These are phyloP conservation scores for Sepioteuthis lessoniana DNA, from an alignment of 2,888 invertebrate genomes.

Conservation along the genomic window DNA sequence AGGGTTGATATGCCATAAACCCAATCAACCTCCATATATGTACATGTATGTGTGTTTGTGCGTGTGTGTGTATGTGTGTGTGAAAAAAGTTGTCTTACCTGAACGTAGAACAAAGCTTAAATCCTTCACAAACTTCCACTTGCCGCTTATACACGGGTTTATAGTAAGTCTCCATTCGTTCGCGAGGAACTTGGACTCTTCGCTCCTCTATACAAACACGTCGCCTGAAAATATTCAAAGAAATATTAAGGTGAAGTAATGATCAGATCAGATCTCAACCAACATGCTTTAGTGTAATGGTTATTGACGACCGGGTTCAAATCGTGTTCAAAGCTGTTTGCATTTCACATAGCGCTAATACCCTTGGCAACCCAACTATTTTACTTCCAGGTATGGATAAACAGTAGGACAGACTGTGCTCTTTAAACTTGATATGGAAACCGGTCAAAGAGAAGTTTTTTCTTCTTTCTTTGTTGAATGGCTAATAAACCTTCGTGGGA, in stretches of 20 bases:
- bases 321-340: too few species aligned
- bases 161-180: conserved; percentile 24
- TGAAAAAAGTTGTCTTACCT: neutral
- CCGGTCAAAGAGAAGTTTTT: too few species aligned
- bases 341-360: too few species aligned
- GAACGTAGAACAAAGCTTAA: conserved; percentile 35
- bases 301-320: too few species aligned
- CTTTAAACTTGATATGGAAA: too few species aligned
- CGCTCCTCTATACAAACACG: conserved; percentile 38
- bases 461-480: too few species aligned
- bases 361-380: too few species aligned
- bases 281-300: neutral
- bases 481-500: too few species aligned
- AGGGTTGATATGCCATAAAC: too few species aligned
- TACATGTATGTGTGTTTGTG: neutral
- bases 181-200: conserved; percentile 10
- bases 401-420: too few species aligned
- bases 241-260: neutral
- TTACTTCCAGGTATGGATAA: too few species aligned
- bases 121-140: conserved; percentile 43
- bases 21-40: neutral
- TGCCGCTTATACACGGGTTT: conserved; percentile 40
- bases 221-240: neutral
- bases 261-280: neutral
- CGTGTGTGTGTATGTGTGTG: too few species aligned